Evolutionary conservation across 2,797 vertebrate species (phyloP).

Genomic region (Pantherophis vulpinus): DNA sequence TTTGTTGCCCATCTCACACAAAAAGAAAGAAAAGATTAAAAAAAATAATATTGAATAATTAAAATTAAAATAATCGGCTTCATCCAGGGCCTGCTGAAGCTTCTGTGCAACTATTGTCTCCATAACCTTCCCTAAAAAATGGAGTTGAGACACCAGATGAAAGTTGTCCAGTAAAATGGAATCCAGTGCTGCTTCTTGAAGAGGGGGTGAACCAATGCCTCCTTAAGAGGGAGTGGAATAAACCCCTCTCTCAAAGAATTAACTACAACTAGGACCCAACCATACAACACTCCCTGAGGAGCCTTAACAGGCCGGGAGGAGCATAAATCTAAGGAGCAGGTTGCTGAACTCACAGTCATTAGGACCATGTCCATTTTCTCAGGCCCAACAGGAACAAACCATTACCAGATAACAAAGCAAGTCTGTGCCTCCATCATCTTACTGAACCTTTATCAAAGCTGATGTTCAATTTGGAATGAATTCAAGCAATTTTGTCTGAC

Average conservation of each 20-base stretch:
- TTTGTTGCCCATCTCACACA: neutral
- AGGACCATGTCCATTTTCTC: neutral
- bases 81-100: neutral
- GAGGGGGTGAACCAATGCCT: neutral
- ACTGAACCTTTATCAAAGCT: neutral
- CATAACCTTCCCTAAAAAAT: neutral
- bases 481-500: neutral
- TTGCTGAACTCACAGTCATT: neutral
- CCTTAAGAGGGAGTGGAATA: neutral
- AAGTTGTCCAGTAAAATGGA: neutral
- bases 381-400: neutral
- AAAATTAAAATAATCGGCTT: neutral
- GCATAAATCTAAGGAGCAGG: neutral
- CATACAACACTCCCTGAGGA: neutral
- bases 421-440: neutral
- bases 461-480: neutral
- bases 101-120: neutral
- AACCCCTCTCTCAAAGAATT: neutral
- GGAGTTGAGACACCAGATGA: neutral
- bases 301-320: neutral
- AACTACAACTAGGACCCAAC: neutral
- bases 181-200: neutral
- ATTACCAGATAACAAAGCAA: neutral
- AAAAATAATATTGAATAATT: neutral
- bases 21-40: neutral